phyloP scores from a whole-genome alignment of 2,113 vertebrate genomes.

The Speoplatyrhinus poulsoni region DNA sequence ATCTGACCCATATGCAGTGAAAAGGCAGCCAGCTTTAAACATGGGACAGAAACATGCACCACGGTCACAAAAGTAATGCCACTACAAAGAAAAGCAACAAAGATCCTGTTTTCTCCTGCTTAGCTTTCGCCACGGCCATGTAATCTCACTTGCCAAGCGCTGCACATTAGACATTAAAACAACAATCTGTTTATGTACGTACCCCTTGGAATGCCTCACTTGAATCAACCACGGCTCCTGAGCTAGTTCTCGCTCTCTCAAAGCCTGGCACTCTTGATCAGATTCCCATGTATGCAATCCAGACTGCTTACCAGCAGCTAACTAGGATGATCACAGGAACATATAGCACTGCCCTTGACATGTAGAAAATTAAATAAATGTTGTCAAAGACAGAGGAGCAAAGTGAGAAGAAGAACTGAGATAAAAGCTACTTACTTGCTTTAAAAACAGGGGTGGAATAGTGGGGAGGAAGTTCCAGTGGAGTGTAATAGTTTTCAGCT shows the following conservation, averaged over 20 bases:
- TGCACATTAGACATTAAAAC: constrained; percentile 40
- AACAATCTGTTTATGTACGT: constrained; percentile 53
- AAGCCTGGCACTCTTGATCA: constrained; percentile 15
- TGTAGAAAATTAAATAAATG: not conserved
- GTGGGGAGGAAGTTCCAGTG: constrained; percentile 72
- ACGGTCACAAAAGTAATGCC: constrained; percentile 47
- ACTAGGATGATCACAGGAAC: constrained; percentile 35
- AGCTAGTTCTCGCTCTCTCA: constrained; percentile 16
- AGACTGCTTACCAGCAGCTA: constrained; percentile 30
- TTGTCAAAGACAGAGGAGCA: constrained; percentile 46
- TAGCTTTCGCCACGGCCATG: constrained; percentile 43
- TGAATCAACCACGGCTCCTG: constrained; percentile 31
- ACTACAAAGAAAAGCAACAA: constrained; percentile 55
- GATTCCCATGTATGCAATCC: constrained; percentile 30
- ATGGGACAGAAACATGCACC: constrained; percentile 41
- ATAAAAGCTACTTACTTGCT: constrained; percentile 65
- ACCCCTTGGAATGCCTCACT: constrained; percentile 56
- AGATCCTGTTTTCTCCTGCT: constrained; percentile 57
- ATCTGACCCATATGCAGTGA: constrained; percentile 62
- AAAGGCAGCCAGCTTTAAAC: constrained; percentile 49
- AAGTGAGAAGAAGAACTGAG: constrained; percentile 46
- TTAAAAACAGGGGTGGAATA: constrained; percentile 59
- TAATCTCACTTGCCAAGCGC: constrained; percentile 42
- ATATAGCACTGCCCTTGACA: constrained; percentile 21
- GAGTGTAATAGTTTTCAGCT: constrained; percentile 80